phyloP scores from a whole-genome alignment of 2,113 vertebrate species.

The Ctenomys sociabilis region DNA sequence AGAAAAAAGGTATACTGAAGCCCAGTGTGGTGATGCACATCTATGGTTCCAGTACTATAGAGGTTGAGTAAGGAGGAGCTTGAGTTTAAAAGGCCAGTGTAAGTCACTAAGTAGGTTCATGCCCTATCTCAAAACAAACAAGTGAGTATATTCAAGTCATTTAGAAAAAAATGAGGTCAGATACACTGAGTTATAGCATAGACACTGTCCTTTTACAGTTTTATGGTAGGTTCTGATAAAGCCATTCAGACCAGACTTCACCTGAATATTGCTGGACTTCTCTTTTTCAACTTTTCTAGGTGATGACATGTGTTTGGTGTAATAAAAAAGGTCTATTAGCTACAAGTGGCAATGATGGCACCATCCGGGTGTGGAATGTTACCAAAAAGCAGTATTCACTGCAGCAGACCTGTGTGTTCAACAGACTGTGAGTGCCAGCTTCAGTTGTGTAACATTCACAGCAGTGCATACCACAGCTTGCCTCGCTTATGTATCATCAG shows the following conservation, averaged over 20 bases:
- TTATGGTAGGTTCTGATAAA: neutral
- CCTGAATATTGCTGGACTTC: slow-evolving; percentile 33
- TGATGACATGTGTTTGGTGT: slow-evolving; percentile 96
- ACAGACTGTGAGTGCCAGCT: slow-evolving; percentile 89
- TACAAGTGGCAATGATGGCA: slow-evolving; percentile 96
- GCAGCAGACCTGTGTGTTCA: slow-evolving; percentile 97
- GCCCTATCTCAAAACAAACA: neutral
- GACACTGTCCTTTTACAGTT: slow-evolving; percentile 1
- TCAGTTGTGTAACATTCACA: neutral
- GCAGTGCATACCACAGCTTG: neutral
- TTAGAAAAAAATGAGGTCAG: slow-evolving; percentile 14
- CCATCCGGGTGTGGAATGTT: slow-evolving; percentile 96
- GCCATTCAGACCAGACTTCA: slow-evolving; percentile 28
- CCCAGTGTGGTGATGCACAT: neutral
- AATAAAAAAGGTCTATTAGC: slow-evolving; percentile 94
- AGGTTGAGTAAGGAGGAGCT: neutral
- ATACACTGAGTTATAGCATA: neutral
- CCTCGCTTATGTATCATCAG: neutral
- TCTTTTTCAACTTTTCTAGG: slow-evolving; percentile 86
- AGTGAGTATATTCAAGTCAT: neutral
- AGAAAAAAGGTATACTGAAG: neutral
- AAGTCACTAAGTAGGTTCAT: neutral
- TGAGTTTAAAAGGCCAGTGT: neutral
- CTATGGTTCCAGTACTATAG: neutral
- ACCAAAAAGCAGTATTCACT: slow-evolving; percentile 96